phyloP scores from a whole-genome alignment of 2,113 vertebrate genomes.

The Oreotrochilus melanogaster region DNA sequence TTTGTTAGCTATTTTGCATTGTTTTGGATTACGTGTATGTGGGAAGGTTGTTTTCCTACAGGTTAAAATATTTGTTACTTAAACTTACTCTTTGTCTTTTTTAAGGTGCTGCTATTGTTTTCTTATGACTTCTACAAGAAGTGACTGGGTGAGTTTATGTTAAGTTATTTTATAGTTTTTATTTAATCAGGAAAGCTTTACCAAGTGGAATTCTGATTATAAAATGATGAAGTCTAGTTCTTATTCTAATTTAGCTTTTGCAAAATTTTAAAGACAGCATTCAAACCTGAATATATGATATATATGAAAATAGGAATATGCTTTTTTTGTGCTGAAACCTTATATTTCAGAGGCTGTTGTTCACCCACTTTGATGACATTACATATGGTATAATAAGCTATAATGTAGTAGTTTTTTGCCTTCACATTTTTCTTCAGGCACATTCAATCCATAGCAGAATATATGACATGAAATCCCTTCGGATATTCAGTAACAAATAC shows the following conservation, averaged over 20 bases:
- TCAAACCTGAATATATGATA: background rate
- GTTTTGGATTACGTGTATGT: background rate
- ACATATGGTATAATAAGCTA: conserved; percentile 18
- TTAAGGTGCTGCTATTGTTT: background rate
- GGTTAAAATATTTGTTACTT: background rate
- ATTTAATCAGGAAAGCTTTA: background rate
- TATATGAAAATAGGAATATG: background rate
- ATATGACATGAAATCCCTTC: conserved; percentile 45
- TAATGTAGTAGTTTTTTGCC: conserved; percentile 5
- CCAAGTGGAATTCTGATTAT: background rate
- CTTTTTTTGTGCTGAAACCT: background rate
- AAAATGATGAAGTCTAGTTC: background rate
- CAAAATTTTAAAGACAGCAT: background rate
- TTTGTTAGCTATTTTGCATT: background rate
- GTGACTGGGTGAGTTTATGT: background rate
- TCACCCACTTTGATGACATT: background rate
- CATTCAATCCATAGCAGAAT: conserved; percentile 11
- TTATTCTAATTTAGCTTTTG: background rate
- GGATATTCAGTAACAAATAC: conserved; percentile 26
- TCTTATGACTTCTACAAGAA: background rate
- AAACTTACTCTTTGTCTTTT: background rate
- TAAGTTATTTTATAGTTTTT: background rate
- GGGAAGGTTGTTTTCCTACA: background rate
- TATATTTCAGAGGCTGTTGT: conserved; percentile 19
- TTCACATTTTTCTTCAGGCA: conserved; percentile 25